Percentiles rank a stretch among this genome's conserved stretches.
These are phyloP conservation scores for Grammomys dolichurus DNA, from an alignment of 2,113 vertebrate species.

Conservation along the genomic window DNA sequence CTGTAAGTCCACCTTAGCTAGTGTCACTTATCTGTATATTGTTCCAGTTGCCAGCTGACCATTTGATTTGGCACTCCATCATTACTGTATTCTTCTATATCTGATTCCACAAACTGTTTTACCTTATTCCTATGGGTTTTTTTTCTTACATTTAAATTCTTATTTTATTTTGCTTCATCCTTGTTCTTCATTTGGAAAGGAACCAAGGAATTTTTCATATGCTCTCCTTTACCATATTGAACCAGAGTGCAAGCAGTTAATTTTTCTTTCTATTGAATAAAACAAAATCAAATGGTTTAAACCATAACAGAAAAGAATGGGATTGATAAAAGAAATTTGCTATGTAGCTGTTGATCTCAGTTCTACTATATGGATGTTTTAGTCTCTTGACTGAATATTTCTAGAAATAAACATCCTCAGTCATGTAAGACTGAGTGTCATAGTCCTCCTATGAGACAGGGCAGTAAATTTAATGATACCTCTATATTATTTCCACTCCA, in stretches of 20 bases:
- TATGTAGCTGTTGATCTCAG: neutral
- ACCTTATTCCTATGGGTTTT: neutral
- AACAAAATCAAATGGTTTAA: conserved; percentile 57
- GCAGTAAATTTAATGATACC: conserved; percentile 55
- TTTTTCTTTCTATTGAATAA: conserved; percentile 60
- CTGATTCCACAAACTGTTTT: conserved; percentile 15
- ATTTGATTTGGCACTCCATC: neutral
- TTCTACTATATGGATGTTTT: conserved; percentile 54
- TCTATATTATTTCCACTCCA: conserved; percentile 66
- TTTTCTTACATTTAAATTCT: conserved; percentile 25
- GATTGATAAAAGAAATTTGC: conserved; percentile 44
- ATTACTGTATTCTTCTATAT: conserved; percentile 16
- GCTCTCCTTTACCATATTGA: neutral
- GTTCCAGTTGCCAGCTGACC: neutral
- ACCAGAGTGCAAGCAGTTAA: conserved; percentile 10
- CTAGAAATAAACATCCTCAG: conserved; percentile 55
- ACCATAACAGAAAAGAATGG: neutral
- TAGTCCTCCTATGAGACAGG: conserved; percentile 43
- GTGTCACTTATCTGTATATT: neutral
- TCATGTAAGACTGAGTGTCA: conserved; percentile 60
- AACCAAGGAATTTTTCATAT: neutral
- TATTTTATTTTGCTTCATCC: conserved; percentile 1
- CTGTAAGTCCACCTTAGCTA: neutral
- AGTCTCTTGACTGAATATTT: conserved; percentile 49
- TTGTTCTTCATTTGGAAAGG: conserved; percentile 49